Base-by-base conservation (phyloP, 2,113 vertebrate genomes). In the Carassius carassius region DNA sequence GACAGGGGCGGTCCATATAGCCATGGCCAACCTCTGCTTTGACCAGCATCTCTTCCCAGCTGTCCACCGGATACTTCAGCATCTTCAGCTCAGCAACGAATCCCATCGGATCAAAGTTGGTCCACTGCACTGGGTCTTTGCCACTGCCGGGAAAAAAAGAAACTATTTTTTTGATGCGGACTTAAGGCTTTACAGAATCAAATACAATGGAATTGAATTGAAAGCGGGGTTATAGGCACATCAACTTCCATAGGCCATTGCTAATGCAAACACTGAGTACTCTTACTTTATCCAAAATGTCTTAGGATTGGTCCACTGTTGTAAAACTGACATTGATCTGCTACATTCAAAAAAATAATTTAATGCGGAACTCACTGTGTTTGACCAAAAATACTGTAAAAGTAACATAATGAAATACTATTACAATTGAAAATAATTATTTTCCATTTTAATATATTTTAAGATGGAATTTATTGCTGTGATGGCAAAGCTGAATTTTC, bases 1-100 rank as follows among this genome's bases (percentile, higher is more conserved):
- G 93, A 83, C 98, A 99, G 47, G 98, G 98, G 81, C 98, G 95
- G 92, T 99, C 96, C 98, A 99, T 97, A 92, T 99, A 99, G 88
- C 97, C 98, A 77, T 96, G 98, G 85, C 97, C 98, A 82, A 99
- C 96, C 56, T 95, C 96, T 0, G 97, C 97, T 94, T 98, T 99
- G 84, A 94, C 95, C 92, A 99, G 93, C 96, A 99, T 97, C 90
- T 98, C 96, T 93, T 98, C 96, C 95, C 98, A 99, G 90, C 91
- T 95, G 86, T 98, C 96, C 88, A 97, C 95, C 37, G 92, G 92
- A 75, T 96, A 92, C 63, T 96, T 95, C 88, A 92, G 91, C 91
- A 92, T 93, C 90, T 95, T 95, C 93, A 99, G 93, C 89, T 98
- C 96, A 88, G 96, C 95, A 70, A 99, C 94, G 93, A 99, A 97